phyloP scores from a whole-genome alignment of 2,797 vertebrate genomes.

The Linurgus olivaceus region DNA sequence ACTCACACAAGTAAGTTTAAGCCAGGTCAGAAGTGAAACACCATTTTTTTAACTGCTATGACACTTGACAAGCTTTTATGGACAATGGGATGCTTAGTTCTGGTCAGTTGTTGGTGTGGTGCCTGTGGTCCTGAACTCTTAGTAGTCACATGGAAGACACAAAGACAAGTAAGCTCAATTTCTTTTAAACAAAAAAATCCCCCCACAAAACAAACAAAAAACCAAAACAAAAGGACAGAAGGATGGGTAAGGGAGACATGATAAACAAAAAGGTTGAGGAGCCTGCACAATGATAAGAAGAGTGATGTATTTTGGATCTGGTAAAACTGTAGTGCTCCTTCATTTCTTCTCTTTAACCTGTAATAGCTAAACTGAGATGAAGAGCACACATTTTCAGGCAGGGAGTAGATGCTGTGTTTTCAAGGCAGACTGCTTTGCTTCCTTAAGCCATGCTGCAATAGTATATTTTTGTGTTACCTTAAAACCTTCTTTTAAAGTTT shows the following conservation, averaged over 20 bases:
- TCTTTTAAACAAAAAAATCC: background rate
- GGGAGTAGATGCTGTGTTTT: background rate
- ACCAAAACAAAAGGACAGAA: background rate
- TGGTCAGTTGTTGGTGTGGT: background rate
- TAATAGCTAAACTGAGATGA: background rate
- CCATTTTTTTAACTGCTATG: background rate
- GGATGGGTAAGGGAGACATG: rapidly evolving
- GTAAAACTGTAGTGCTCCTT: background rate
- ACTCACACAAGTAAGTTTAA: background rate
- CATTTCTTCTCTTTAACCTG: background rate
- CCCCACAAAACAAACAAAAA: background rate
- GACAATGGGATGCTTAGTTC: background rate
- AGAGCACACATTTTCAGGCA: background rate
- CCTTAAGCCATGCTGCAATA: background rate
- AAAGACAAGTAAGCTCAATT: background rate
- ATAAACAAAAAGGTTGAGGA: background rate
- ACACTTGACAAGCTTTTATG: background rate
- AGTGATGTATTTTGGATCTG: background rate
- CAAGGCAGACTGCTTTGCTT: background rate
- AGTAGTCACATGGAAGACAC: background rate
- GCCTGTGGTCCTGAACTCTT: background rate
- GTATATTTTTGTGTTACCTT: background rate
- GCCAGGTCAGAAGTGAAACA: background rate
- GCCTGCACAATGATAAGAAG: background rate
- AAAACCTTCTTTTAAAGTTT: background rate